Evolutionary conservation across 2,888 invertebrate species (phyloP).

Genomic region (Embidobia sp.): DNA sequence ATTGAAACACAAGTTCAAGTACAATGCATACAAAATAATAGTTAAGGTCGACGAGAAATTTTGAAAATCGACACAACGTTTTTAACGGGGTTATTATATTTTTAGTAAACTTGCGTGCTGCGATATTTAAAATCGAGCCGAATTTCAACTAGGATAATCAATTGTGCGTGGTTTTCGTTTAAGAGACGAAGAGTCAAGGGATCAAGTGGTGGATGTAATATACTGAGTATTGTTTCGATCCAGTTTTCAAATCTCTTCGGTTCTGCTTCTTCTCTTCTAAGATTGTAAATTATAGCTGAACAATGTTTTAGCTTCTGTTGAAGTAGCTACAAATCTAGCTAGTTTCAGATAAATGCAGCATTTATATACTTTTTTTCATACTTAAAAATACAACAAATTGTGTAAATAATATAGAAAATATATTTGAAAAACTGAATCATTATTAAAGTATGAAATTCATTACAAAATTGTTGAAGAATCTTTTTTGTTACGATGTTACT

Average conservation of each 20-base stretch:
- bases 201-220: constrained; percentile 20
- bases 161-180: constrained; percentile 27
- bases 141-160: constrained; percentile 31
- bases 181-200: constrained; percentile 14
- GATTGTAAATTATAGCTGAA: constrained; percentile 42
- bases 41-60: constrained; percentile 20
- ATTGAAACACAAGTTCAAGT: constrained; percentile 38
- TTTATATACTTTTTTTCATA: constrained; percentile 48
- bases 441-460: constrained; percentile 54
- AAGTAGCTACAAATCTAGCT: constrained; percentile 31
- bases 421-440: constrained; percentile 17
- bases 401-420: constrained; percentile 46
- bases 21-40: constrained; percentile 28
- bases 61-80: constrained; percentile 8
- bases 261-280: constrained; percentile 36
- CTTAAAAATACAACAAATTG: constrained; percentile 9
- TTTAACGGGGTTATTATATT: constrained; percentile 23
- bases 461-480: neutral
- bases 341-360: constrained; percentile 51
- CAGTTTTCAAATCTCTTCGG: constrained; percentile 10
- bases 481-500: neutral
- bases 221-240: constrained; percentile 13
- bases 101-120: constrained; percentile 36
- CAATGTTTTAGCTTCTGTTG: constrained; percentile 29
- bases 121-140: neutral